phyloP scores from a whole-genome alignment of 2,888 invertebrate genomes.

The Oxystoma pomonae region DNA sequence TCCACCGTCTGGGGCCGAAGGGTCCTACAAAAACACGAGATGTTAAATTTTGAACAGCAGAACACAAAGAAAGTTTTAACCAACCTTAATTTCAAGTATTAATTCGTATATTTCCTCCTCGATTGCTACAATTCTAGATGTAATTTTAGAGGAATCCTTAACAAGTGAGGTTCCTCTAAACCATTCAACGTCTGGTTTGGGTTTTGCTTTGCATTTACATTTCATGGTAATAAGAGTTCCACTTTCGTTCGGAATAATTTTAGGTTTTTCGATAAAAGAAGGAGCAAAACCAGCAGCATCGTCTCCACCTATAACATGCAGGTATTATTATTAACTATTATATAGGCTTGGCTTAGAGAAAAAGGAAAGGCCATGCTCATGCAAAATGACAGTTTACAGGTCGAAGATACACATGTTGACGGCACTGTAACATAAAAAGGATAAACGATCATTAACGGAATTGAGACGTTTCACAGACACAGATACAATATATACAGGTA shows the following conservation, averaged over 20 bases:
- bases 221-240: conserved; percentile 97
- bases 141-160: conserved; percentile 79
- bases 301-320: conserved; percentile 70
- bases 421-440: conserved; percentile 38
- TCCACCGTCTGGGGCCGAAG: conserved; percentile 76
- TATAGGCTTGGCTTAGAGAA: conserved; percentile 33
- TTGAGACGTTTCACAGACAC: conserved; percentile 40
- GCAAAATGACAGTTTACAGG: conserved; percentile 42
- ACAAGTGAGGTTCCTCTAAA: conserved; percentile 85
- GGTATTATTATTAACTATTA: conserved; percentile 33
- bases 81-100: conserved; percentile 71
- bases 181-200: conserved; percentile 94
- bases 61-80: neutral
- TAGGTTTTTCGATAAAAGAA: conserved; percentile 96
- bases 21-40: conserved; percentile 59
- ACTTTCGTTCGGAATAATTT: conserved; percentile 97
- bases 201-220: conserved; percentile 92
- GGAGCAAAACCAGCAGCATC: conserved; percentile 92
- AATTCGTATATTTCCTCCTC: conserved; percentile 87
- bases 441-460: conserved; percentile 34
- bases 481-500: conserved; percentile 34
- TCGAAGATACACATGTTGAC: conserved; percentile 34
- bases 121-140: conserved; percentile 70
- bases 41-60: neutral
- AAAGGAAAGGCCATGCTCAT: conserved; percentile 47